Percentiles rank a stretch among this genome's conserved stretches.
phyloP scores from a whole-genome alignment of 2,888 invertebrate species.

The Incurvaria masculella region DNA sequence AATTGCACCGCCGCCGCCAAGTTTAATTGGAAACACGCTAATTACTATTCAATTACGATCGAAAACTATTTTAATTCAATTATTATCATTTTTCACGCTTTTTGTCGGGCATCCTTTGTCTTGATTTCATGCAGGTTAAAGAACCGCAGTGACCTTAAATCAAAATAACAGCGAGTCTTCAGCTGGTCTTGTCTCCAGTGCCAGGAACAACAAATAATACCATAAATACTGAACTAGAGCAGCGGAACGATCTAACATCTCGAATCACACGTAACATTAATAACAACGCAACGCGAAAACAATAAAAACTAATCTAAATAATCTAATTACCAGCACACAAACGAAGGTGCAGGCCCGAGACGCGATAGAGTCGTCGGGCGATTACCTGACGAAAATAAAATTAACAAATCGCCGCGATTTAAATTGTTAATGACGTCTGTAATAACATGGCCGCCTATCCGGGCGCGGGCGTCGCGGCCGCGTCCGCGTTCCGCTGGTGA shows the following conservation, averaged over 20 bases:
- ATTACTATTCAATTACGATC: not conserved
- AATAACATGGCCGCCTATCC: conserved; percentile 46
- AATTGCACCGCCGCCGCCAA: not conserved
- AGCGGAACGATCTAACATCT: too few relatives aligned
- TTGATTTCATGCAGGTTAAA: too few relatives aligned
- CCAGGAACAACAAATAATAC: too few relatives aligned
- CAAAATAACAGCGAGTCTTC: too few relatives aligned
- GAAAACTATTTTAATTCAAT: not conserved
- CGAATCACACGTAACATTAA: too few relatives aligned
- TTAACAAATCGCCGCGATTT: conserved; percentile 52
- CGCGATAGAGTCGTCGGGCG: conserved; percentile 20
- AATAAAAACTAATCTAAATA: not conserved
- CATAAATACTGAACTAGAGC: too few relatives aligned
- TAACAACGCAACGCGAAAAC: too few relatives aligned
- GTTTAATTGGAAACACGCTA: not conserved
- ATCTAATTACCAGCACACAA: not conserved
- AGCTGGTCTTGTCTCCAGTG: too few relatives aligned
- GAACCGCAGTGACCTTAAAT: too few relatives aligned
- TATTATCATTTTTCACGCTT: not conserved
- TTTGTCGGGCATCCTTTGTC: too few relatives aligned
- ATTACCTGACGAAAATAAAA: conserved; percentile 37
- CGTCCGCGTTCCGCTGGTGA: conserved; percentile 24
- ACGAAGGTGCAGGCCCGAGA: too few relatives aligned
- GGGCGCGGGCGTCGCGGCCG: conserved; percentile 35
- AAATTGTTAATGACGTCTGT: conserved; percentile 44